A percentile compares a stretch with the other conserved stretches of the same genome.
phyloP scores from a whole-genome alignment of 2,113 vertebrate genomes.

The Ceyx cyanopectus region DNA sequence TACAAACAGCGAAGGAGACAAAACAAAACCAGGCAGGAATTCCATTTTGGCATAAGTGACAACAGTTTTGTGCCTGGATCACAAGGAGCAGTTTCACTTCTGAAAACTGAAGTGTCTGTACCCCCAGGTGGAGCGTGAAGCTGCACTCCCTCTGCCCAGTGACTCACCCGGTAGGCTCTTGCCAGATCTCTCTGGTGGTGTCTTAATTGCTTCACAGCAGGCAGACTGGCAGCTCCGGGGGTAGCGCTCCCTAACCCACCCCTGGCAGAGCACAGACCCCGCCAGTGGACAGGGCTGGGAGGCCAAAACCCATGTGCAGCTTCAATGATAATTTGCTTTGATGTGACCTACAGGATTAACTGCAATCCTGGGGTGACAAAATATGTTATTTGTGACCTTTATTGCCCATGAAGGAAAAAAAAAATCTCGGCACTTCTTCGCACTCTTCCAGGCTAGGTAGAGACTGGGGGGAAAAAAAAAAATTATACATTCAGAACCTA shows the following conservation, averaged over 20 bases:
- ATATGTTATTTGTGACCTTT: background rate
- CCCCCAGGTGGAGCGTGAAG: background rate
- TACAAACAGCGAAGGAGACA: conserved; percentile 52
- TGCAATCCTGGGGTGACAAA: conserved; percentile 24
- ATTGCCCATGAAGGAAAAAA: background rate
- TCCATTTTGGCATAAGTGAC: conserved; percentile 6
- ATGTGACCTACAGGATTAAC: conserved; percentile 31
- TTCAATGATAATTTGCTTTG: background rate
- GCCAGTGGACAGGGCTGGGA: background rate
- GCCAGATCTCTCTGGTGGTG: background rate
- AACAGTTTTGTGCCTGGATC: background rate
- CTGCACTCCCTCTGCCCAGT: background rate
- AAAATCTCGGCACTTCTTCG: background rate
- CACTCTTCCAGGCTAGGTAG: background rate
- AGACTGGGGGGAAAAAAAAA: background rate
- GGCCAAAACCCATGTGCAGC: background rate
- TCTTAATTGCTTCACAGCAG: background rate
- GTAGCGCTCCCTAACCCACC: background rate
- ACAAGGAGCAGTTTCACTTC: background rate
- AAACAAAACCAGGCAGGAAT: conserved; percentile 63
- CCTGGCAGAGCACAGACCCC: background rate
- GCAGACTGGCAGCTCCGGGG: background rate
- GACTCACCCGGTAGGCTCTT: background rate
- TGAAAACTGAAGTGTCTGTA: background rate
- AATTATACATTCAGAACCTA: background rate